Evolutionary conservation across 2,888 invertebrate genomes (phyloP), one percentile per base, ranked within the genome.

Genomic region (Drosophila glabriapex): DNA sequence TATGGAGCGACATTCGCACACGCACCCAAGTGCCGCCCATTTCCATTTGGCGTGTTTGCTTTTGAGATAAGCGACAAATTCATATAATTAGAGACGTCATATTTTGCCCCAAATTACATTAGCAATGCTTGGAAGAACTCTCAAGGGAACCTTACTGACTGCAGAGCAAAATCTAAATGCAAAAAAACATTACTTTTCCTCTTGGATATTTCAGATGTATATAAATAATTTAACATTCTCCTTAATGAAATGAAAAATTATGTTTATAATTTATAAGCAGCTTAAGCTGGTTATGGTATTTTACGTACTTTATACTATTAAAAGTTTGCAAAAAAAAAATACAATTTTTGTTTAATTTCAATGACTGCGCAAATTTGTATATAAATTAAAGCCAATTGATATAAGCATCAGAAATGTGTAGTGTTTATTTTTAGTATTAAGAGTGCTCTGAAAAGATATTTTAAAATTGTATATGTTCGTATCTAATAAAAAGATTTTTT

Each of bases 1-100:
- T 67, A 66, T 78, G 78, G 68, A 59, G 64, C 78, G 59, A 52
- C 77, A 81, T 65, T 61, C 68, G 68, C 77, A 69, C 49, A 52
- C 61, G 43, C 64, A 81, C 62, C 50, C 60, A 70, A 80, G 66
- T 53, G 85, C 70, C 89, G 87, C 87, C 87, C 76, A 80, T 77
- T 80, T 75, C 72, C 81, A 86, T 82, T 87, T 85, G 83, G 71
- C 80, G 73, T 80, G 85, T 82, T 90, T 82, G 73, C 85, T 73
- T 76, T 76, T 65, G 73, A 82, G 88, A 90, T 89, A 90, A 87
- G 88, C 90, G 73, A 75, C 75, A 87, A 87, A 89, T 82, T 90
- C 85, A 78, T 82, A 85, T 90, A 88, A 90, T 90, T 86, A 85
- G 86, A 76, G 76, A 73, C 79, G 77, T 85, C 89, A 85, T 73